These are phyloP conservation scores for Acanthiza pusilla DNA, from an alignment of 2,797 vertebrate genomes.

Conservation along the genomic window DNA sequence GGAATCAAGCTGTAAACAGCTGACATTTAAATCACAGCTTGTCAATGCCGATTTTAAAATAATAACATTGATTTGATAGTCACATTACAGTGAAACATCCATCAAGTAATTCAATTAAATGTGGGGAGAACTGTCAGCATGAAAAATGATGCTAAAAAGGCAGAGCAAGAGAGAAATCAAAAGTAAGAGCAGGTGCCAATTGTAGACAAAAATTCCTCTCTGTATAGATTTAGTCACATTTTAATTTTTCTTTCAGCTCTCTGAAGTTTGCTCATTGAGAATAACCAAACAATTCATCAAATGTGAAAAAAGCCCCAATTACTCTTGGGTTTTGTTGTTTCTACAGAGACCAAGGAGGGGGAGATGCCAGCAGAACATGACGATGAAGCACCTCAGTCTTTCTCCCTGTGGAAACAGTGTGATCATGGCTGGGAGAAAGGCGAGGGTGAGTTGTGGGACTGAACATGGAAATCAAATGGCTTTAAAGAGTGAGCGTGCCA, in stretches of 20 bases:
- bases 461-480: background rate
- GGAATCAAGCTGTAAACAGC: background rate
- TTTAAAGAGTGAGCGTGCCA: background rate
- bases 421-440: background rate
- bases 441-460: background rate
- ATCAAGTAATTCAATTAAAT: background rate
- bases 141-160: background rate
- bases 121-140: background rate
- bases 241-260: background rate
- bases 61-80: background rate
- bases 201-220: background rate
- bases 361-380: background rate
- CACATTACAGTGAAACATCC: background rate
- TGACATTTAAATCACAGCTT: background rate
- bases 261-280: background rate
- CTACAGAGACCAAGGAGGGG: background rate
- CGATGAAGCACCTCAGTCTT: background rate
- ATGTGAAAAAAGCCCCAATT: fast-evolving
- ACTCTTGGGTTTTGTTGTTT: background rate
- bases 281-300: background rate
- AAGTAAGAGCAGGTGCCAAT: background rate
- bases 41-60: background rate
- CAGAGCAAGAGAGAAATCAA: background rate
- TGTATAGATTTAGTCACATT: background rate
- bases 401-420: fast-evolving